A percentile compares a stretch with the other conserved stretches of the same genome.
phyloP scores from a whole-genome alignment of 2,888 invertebrate species.

The Tipula lateralis region DNA sequence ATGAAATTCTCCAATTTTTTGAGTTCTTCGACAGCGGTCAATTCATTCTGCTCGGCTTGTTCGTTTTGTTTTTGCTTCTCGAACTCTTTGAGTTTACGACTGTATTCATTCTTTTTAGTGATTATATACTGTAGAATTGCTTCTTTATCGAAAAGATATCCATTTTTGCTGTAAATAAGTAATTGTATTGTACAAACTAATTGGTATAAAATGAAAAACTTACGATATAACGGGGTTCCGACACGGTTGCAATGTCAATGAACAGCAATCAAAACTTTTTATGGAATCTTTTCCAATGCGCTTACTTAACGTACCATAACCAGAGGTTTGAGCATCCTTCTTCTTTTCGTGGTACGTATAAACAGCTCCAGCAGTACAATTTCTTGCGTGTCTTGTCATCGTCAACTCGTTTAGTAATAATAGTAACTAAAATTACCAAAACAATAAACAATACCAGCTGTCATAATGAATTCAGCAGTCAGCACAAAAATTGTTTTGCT shows the following conservation, averaged over 20 bases:
- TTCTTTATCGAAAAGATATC: constrained; percentile 94
- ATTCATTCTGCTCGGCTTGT: constrained; percentile 63
- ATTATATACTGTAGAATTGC: constrained; percentile 92
- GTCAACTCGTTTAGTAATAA: not conserved
- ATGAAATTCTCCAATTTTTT: constrained; percentile 73
- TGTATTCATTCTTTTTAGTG: constrained; percentile 87
- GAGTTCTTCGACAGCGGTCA: constrained; percentile 67
- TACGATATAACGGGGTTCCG: constrained; percentile 85
- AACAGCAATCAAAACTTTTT: constrained; percentile 96
- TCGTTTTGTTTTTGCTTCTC: constrained; percentile 79
- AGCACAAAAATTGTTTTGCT: not conserved
- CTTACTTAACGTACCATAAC: constrained; percentile 82
- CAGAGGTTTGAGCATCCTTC: constrained; percentile 90
- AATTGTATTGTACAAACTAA: not conserved
- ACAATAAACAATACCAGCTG: not conserved
- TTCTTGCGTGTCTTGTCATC: constrained; percentile 95
- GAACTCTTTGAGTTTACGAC: constrained; percentile 83
- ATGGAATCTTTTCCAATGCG: constrained; percentile 69
- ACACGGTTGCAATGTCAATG: constrained; percentile 93
- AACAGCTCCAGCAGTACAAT: constrained; percentile 96
- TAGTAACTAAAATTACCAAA: not conserved
- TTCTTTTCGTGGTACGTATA: constrained; percentile 98
- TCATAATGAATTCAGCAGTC: not conserved
- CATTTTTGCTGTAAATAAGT: constrained; percentile 59
- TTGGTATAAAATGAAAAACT: constrained; percentile 37